phyloP scores from a whole-genome alignment of 1,140 invertebrate species.

The Stratiolaelaps scimitus region DNA sequence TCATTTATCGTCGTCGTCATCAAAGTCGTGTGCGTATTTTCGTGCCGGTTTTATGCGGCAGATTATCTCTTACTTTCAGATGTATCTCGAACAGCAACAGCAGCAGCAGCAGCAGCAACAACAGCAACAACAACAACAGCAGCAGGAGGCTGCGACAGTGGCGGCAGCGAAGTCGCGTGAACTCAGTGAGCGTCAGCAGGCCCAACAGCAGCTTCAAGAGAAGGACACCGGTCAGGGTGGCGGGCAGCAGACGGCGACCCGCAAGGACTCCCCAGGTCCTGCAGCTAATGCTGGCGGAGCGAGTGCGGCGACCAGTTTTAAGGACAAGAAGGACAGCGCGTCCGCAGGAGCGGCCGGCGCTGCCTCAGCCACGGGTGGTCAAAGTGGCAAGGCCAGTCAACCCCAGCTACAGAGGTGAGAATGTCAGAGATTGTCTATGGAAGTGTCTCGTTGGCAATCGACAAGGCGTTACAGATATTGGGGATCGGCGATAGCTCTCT shows the following conservation, averaged over 20 bases:
- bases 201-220: constrained; percentile 72
- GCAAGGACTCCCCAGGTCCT: neutral
- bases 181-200: constrained; percentile 70
- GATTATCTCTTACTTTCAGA: constrained; percentile 16
- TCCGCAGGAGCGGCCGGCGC: too few species aligned
- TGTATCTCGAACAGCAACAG: constrained; percentile 44
- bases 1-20: too few species aligned
- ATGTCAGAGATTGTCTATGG: too few species aligned
- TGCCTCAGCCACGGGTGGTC: too few species aligned
- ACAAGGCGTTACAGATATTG: too few species aligned
- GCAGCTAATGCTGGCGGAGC: neutral
- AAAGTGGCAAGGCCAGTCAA: too few species aligned
- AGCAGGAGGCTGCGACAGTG: constrained; percentile 66
- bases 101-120: constrained; percentile 48
- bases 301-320: too few species aligned
- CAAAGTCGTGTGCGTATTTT: constrained; percentile 37
- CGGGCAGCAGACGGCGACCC: constrained; percentile 30
- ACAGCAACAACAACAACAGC: constrained; percentile 52
- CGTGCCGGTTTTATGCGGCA: too few species aligned
- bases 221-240: constrained; percentile 71
- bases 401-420: too few species aligned
- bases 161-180: constrained; percentile 69
- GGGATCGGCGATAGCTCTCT: too few species aligned
- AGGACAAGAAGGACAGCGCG: too few species aligned
- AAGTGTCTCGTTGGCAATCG: too few species aligned